Evolutionary conservation across 2,888 invertebrate species (phyloP).

Genomic region (Octodonta nipae): DNA sequence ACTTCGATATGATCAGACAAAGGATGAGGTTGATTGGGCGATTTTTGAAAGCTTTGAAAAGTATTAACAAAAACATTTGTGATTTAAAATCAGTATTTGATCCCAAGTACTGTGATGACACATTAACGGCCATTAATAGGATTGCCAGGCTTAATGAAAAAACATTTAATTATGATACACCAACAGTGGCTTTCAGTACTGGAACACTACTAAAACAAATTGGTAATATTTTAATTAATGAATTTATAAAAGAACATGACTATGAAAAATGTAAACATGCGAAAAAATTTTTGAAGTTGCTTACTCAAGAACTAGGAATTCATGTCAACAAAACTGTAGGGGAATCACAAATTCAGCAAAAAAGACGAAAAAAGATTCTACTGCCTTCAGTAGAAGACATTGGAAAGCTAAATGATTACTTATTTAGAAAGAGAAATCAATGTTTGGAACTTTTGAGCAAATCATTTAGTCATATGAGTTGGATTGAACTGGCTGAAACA

Average conservation of each 20-base stretch:
- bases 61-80: slow-evolving; percentile 9
- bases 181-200: slow-evolving; percentile 12
- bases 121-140: slow-evolving; percentile 11
- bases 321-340: slow-evolving; percentile 6
- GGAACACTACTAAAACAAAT: slow-evolving; percentile 14
- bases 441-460: neutral
- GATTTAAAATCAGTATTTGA: slow-evolving; percentile 14
- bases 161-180: slow-evolving; percentile 10
- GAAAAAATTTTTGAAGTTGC: slow-evolving; percentile 6
- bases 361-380: slow-evolving; percentile 4
- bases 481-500: slow-evolving; percentile 4
- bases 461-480: neutral
- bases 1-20: slow-evolving; percentile 15
- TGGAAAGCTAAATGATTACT: slow-evolving; percentile 4
- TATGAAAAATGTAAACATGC: slow-evolving; percentile 3
- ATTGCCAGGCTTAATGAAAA: slow-evolving; percentile 10
- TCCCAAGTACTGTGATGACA: slow-evolving; percentile 11
- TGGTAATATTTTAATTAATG: slow-evolving; percentile 5
- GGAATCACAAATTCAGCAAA: slow-evolving; percentile 7
- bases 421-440: slow-evolving; percentile 3
- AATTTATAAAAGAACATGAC: slow-evolving; percentile 5
- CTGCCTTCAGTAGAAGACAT: slow-evolving; percentile 6
- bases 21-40: slow-evolving; percentile 14
- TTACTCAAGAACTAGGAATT: slow-evolving; percentile 4
- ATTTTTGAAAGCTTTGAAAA: slow-evolving; percentile 8